Base-by-base conservation (phyloP, 1,140 invertebrate species). In the Schmidtea mediterranea region DNA sequence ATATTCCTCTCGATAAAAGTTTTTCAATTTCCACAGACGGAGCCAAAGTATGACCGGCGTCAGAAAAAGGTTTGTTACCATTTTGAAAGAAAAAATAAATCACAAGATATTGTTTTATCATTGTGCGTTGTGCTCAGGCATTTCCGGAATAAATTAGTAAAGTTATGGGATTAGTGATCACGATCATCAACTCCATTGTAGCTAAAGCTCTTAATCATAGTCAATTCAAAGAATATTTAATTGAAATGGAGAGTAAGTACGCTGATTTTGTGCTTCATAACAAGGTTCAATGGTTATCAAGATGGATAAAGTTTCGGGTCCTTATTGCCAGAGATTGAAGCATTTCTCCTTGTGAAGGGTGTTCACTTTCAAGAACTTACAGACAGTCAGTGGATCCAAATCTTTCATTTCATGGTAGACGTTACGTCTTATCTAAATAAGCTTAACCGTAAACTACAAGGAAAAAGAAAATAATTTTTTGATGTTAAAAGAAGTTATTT, bases 91-190 rank as follows among this genome's bases (percentile, higher is more conserved):
- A n/a, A 40, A 40, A 40, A 40, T 40, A 6, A 40, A 40, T 40
- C 18, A 19, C n/a, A n/a, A 40, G n/a, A 40, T 40, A 40, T n/a
- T 40, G 5, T 5, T 40, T 40, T 40, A 40, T n/a, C 18, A 40
- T 40, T 40, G 38, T 40, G 38, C 38, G 5, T 40, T 40, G 38
- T 40, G 38, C 38, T 5, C 38, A 40, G n/a, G n/a, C 38, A 40
- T 40, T 40, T 40, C 38, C 38, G 38, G 38, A 40, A 6, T 5
- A 15, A 40, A 40, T 40, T 40, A 6, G 38, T 40, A 40, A 40
- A 40, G 38, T 40, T 40, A 40, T 40, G 38, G 38, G n/a, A 40
- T n/a, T 40, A 40, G 38, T 40, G 38, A 40, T 40, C n/a, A 40
- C 38, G 5, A 40, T 16, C n/a, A 40, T 40, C 38, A 40, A 40